Percentiles rank a stretch among this genome's conserved stretches.
These are phyloP conservation scores for Neosilurus mollespiculum DNA, from an alignment of 2,797 vertebrate genomes.

Conservation along the genomic window DNA sequence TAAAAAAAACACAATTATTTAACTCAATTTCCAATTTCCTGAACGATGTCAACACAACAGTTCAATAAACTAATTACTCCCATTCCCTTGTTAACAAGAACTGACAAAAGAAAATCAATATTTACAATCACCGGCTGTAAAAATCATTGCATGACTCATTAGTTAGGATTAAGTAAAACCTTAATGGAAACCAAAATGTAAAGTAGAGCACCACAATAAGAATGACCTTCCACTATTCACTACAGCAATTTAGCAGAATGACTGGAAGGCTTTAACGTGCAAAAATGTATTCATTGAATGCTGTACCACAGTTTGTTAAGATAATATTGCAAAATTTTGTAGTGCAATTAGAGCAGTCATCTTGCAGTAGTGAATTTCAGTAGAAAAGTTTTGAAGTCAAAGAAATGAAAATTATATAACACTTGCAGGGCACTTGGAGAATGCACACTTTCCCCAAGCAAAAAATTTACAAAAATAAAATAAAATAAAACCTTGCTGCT, in stretches of 20 bases:
- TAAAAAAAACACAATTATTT: background rate
- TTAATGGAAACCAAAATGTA: background rate
- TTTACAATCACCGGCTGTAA: background rate
- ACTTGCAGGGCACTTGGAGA: too few species aligned
- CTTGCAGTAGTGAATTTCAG: background rate
- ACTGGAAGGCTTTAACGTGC: background rate
- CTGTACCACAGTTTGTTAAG: too few species aligned
- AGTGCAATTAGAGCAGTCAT: background rate
- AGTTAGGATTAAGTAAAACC: background rate
- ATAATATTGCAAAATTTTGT: background rate
- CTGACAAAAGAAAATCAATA: background rate
- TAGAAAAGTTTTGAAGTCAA: too few species aligned
- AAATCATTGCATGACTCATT: background rate
- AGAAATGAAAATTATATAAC: background rate
- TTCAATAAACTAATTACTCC: background rate
- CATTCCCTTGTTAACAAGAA: background rate
- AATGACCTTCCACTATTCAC: background rate
- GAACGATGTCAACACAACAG: background rate
- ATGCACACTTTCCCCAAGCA: too few species aligned
- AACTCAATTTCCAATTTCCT: background rate
- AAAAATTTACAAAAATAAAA: too few species aligned
- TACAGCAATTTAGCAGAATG: background rate
- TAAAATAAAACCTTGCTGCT: too few species aligned
- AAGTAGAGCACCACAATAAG: background rate
- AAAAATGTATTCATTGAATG: background rate